These are phyloP conservation scores for Sandelia bainsii DNA, from an alignment of 2,797 vertebrate genomes.

Conservation along the genomic window DNA sequence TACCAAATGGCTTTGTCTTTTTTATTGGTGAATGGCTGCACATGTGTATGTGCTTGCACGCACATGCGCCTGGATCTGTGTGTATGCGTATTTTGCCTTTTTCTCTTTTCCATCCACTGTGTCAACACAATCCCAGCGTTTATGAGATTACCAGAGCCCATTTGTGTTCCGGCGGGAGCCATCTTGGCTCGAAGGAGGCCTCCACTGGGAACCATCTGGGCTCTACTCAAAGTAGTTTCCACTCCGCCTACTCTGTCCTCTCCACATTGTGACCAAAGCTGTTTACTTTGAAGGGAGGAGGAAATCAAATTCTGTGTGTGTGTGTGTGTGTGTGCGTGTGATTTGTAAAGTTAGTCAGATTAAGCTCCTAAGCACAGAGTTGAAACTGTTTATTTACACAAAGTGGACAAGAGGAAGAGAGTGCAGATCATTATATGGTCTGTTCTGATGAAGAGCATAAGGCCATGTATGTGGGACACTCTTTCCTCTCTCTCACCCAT, in stretches of 20 bases:
- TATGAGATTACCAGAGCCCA: slow-evolving; percentile 84
- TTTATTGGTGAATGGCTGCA: slow-evolving; percentile 40
- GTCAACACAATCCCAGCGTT: slow-evolving; percentile 80
- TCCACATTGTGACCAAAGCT: slow-evolving; percentile 66
- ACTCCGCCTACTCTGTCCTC: slow-evolving; percentile 67
- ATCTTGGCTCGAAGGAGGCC: slow-evolving; percentile 82
- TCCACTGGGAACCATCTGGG: slow-evolving; percentile 85
- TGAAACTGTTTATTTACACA: not conserved
- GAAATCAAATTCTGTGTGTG: slow-evolving; percentile 28
- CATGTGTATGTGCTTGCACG: slow-evolving; percentile 33
- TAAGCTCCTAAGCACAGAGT: not conserved
- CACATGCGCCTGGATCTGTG: slow-evolving; percentile 34
- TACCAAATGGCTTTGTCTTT: slow-evolving; percentile 70
- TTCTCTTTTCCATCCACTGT: slow-evolving; percentile 65
- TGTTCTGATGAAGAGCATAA: not conserved
- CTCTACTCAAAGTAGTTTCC: slow-evolving; percentile 78
- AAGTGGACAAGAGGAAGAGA: not conserved
- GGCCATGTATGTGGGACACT: not conserved
- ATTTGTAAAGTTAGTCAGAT: slow-evolving; percentile 35
- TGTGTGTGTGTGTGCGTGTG: slow-evolving; percentile 13
- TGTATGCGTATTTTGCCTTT: slow-evolving; percentile 55
- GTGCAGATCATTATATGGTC: not conserved
- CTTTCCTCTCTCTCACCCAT: not conserved
- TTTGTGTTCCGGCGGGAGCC: slow-evolving; percentile 84
- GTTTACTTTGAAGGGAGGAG: slow-evolving; percentile 61